Evolutionary conservation across 2,797 vertebrate genomes (phyloP).

Genomic region (Gymnoscopelus microlampas): DNA sequence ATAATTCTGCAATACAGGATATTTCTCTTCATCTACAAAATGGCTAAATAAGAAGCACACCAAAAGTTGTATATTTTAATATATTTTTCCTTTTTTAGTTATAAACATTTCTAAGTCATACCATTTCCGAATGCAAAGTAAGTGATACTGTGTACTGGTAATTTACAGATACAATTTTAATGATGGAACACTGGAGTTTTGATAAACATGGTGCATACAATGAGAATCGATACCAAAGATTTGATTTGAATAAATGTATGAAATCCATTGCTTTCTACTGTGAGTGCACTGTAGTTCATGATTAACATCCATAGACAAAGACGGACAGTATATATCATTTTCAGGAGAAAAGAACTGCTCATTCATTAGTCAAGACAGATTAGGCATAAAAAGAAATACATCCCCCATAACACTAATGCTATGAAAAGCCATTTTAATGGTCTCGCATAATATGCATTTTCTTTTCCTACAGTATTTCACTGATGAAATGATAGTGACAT

Average conservation of each 20-base stretch:
- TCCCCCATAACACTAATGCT: slow-evolving; percentile 46
- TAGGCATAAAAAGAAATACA: slow-evolving; percentile 11
- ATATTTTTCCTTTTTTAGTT: slow-evolving; percentile 24
- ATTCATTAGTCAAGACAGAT: slow-evolving; percentile 14
- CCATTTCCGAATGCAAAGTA: slow-evolving; percentile 43
- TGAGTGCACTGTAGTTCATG: slow-evolving; percentile 4
- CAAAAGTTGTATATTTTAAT: slow-evolving; percentile 47
- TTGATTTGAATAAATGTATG: slow-evolving; percentile 11
- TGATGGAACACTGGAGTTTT: slow-evolving; percentile 5
- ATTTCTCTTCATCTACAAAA: slow-evolving; percentile 24
- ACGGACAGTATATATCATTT: slow-evolving; percentile 9
- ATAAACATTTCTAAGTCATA: slow-evolving; percentile 17
- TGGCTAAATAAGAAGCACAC: slow-evolving; percentile 19
- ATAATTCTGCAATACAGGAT: background rate
- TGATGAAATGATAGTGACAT: slow-evolving; percentile 37
- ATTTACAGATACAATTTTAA: slow-evolving; percentile 27
- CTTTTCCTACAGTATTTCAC: slow-evolving; percentile 27
- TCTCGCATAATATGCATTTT: slow-evolving; percentile 1
- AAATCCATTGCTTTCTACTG: slow-evolving; percentile 1
- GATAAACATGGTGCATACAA: too few relatives aligned
- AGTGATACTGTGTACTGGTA: slow-evolving; percentile 28
- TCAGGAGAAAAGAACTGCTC: slow-evolving; percentile 7
- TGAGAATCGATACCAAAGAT: slow-evolving; percentile 1
- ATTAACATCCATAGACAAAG: slow-evolving; percentile 1
- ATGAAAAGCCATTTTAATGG: slow-evolving; percentile 32